Evolutionary conservation across 2,113 vertebrate genomes (phyloP).

Genomic region (Oplegnathus fasciatus): DNA sequence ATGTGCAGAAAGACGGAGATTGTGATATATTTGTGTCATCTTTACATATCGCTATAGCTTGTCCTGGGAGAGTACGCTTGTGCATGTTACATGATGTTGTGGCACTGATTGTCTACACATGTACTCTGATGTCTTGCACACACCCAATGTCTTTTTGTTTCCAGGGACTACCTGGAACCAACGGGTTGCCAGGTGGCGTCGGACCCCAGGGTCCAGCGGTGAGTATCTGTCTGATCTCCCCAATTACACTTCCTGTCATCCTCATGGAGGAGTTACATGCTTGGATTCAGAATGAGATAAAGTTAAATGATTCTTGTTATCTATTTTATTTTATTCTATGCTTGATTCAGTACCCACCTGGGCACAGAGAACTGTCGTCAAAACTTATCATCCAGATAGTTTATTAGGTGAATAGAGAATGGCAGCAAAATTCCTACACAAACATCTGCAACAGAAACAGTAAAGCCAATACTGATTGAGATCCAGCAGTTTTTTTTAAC

Average conservation of each 20-base stretch:
- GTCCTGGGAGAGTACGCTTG: neutral
- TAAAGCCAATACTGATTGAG: neutral
- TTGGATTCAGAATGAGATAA: slow-evolving; percentile 16
- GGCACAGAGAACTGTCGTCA: neutral
- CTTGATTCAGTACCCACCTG: neutral
- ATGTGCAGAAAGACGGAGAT: neutral
- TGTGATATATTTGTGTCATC: neutral
- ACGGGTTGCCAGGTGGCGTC: slow-evolving; percentile 90
- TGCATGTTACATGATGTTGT: slow-evolving; percentile 62
- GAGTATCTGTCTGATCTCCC: slow-evolving; percentile 75
- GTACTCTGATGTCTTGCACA: slow-evolving; percentile 39
- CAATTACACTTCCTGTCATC: slow-evolving; percentile 29
- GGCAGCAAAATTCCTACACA: neutral
- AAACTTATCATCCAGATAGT: neutral
- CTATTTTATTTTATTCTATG: neutral
- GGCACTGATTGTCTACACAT: slow-evolving; percentile 19
- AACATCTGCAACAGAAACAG: neutral
- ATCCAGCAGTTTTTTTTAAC: neutral
- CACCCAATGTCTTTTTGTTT: slow-evolving; percentile 45
- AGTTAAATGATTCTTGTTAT: neutral
- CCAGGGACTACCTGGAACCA: slow-evolving; percentile 93
- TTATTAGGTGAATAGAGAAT: neutral
- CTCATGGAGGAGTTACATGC: slow-evolving; percentile 1
- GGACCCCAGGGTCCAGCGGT: slow-evolving; percentile 92
- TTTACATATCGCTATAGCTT: neutral